Evolutionary conservation across 1,140 invertebrate species (phyloP).

Genomic region (Plodia interpunctella): DNA sequence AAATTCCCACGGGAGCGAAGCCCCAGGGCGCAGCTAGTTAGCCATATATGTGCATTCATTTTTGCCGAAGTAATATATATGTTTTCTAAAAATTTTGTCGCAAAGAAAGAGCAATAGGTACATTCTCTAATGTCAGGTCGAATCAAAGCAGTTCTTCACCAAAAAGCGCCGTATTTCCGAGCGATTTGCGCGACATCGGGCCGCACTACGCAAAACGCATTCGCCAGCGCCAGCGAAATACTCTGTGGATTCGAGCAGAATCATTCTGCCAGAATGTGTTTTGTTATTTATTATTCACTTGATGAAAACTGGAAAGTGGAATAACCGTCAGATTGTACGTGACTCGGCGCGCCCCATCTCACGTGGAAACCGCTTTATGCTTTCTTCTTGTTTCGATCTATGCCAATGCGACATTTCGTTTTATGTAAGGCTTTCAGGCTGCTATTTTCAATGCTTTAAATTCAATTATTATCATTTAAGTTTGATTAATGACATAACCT

Average conservation of each 20-base stretch:
- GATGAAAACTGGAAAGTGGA: conserved; percentile 65
- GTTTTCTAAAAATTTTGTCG: too few species aligned
- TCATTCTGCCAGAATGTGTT: conserved; percentile 38
- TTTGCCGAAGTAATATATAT: too few species aligned
- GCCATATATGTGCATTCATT: too few species aligned
- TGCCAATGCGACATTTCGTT: conserved; percentile 19
- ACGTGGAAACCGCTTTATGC: conserved; percentile 35
- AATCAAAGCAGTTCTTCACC: conserved; percentile 17
- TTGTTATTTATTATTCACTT: conserved; percentile 67
- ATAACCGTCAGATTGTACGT: conserved; percentile 61
- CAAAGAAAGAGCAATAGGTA: too few species aligned
- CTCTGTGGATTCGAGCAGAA: too few species aligned
- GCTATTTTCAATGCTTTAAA: too few species aligned
- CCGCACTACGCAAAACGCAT: conserved; percentile 16
- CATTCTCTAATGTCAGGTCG: neutral
- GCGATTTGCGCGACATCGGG: conserved; percentile 22
- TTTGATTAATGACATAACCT: too few species aligned
- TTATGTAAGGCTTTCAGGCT: conserved; percentile 25
- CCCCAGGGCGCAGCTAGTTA: too few species aligned
- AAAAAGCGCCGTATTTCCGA: conserved; percentile 22
- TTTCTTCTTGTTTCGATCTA: conserved; percentile 40
- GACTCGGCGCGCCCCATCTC: conserved; percentile 44
- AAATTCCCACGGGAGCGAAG: too few species aligned
- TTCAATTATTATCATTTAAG: too few species aligned
- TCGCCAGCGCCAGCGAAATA: conserved; percentile 14